Evolutionary conservation across 1,140 invertebrate genomes (phyloP).

Genomic region (Cataglyphis hispanica): DNA sequence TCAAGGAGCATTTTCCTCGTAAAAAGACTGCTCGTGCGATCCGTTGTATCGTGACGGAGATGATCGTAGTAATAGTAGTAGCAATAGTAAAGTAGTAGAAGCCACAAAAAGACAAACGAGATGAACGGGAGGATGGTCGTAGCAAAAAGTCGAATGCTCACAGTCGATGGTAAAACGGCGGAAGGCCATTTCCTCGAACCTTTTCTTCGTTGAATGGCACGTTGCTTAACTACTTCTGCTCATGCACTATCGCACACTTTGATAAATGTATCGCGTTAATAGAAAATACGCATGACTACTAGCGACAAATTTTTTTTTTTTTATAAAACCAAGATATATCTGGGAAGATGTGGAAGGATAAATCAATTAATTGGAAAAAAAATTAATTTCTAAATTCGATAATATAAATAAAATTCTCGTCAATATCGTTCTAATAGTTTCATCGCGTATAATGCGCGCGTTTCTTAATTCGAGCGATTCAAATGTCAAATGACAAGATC

Average conservation of each 20-base stretch:
- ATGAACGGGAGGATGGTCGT: constrained; percentile 56
- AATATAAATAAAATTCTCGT: not conserved
- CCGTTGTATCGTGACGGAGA: constrained; percentile 44
- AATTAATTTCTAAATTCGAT: not conserved
- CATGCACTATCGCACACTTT: constrained; percentile 54
- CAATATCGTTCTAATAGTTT: too few relatives aligned
- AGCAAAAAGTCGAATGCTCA: constrained; percentile 73
- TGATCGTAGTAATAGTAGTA: constrained; percentile 35
- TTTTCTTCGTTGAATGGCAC: constrained; percentile 74
- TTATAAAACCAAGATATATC: constrained; percentile 14
- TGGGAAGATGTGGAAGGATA: not conserved
- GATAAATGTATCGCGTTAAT: constrained; percentile 54
- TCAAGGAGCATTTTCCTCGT: constrained; percentile 37
- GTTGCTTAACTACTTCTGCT: constrained; percentile 69
- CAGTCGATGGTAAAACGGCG: constrained; percentile 76
- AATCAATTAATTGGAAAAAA: not conserved
- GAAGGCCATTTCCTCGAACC: constrained; percentile 80
- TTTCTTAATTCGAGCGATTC: too few relatives aligned
- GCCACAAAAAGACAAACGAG: constrained; percentile 73
- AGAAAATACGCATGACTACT: constrained; percentile 29
- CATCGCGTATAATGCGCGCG: too few relatives aligned
- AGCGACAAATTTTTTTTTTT: not conserved
- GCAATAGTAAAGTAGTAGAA: constrained; percentile 42
- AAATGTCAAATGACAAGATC: too few relatives aligned
- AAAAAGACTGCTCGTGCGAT: constrained; percentile 53